Base-by-base conservation (phyloP, 2,113 vertebrate species). In the Camelus bactrianus region DNA sequence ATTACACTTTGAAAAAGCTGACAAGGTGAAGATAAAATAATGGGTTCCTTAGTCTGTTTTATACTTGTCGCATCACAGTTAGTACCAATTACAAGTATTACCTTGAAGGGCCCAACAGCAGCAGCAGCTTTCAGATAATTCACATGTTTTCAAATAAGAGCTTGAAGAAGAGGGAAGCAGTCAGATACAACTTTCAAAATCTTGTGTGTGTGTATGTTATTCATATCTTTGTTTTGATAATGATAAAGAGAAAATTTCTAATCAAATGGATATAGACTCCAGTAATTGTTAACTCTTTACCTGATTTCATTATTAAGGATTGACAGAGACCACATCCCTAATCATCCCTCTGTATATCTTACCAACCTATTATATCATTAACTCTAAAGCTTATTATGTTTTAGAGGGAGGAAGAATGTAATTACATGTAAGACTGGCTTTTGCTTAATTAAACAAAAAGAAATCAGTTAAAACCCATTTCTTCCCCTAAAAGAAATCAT, bases 351-450 rank as follows among this genome's bases (percentile, higher is more conserved):
- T 87, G 12, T 42, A 19, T 77, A 64, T 75, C 11, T 92, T 89
- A 17, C 19, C 26, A 64, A 0, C 70, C 62, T 95, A 8, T 77
- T 85, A 84, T 26, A 73, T 91, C 28, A 60, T 84, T 70, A 94
- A 80, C 15, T 81, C 6, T 62, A 91, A 91, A 94, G 17, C 32
- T 38, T 93, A 4, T 0, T 42, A 89, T 9, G n/a, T 93, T 92
- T 77, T 93, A 52, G 92, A 64, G 72, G 12, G 30, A 50, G 38
- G 50, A 72, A 72, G 65, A 85, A 70, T 56, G 7, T 75, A 58
- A 67, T 96, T 93, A 54, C 79, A 86, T 46, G 10, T 91, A 91
- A 96, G 60, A 54, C 8, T 87, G 13, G 14, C 30, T 20, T 90
- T 4, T 89, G 16, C 26, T 46, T 89, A 60, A 67, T 80, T 87